phyloP scores from a whole-genome alignment of 1,140 invertebrate genomes.

The Brachionus asplanchnoidis region DNA sequence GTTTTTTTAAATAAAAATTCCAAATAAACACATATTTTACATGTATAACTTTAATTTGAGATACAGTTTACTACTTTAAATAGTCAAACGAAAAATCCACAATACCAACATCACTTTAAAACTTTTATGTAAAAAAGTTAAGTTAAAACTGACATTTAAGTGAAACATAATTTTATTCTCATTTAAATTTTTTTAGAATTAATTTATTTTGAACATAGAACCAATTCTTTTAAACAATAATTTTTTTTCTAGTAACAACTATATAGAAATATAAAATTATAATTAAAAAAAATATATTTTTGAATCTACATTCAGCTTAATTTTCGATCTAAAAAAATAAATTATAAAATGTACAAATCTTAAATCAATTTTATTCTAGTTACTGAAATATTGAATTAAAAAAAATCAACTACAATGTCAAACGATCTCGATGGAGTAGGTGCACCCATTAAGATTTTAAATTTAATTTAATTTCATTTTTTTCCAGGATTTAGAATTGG shows the following conservation, averaged over 20 bases:
- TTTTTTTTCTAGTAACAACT: not conserved
- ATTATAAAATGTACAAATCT: not conserved
- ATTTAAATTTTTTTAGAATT: not conserved
- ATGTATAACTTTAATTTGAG: too few relatives aligned
- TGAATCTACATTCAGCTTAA: not conserved
- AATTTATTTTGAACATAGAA: not conserved
- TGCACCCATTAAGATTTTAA: not conserved
- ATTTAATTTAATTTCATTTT: not conserved
- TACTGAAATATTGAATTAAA: not conserved
- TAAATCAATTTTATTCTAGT: conserved; percentile 1
- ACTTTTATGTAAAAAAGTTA: not conserved
- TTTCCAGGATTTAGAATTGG: not conserved
- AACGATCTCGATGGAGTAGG: not conserved
- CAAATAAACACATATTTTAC: too few relatives aligned
- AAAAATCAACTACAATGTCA: not conserved
- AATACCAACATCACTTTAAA: not conserved
- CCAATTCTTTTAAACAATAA: not conserved
- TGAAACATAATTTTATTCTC: not conserved
- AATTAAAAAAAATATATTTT: not conserved
- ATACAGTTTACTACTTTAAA: too few relatives aligned
- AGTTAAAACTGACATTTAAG: not conserved
- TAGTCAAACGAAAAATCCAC: too few relatives aligned
- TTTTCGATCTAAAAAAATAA: conserved; percentile 5
- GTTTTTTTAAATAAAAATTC: too few relatives aligned
- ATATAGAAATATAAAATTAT: not conserved